Evolutionary conservation across 1,140 invertebrate genomes (phyloP), one percentile per base, ranked within the genome.

Genomic region (Heliconius congener): DNA sequence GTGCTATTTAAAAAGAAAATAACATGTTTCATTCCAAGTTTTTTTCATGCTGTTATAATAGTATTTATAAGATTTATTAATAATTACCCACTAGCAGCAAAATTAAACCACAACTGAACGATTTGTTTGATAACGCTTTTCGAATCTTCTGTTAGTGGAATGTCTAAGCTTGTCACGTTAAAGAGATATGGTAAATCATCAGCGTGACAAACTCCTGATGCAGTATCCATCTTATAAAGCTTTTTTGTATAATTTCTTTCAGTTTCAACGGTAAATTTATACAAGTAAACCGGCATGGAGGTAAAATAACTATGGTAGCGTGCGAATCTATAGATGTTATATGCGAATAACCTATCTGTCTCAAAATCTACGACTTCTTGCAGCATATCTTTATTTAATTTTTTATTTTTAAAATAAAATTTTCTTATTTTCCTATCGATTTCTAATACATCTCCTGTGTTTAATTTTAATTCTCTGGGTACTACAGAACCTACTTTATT

Each of bases 101-200:
- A 94, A 74, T 90, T 88, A 27, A 84, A 86, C 93, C 93, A 94
- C 11, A 94, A 75, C 11, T 81, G 78, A 23, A 92, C 89, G 39
- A 91, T 78, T 82, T 89, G 75, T 34, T 88, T 77, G 74, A 92
- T 88, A 71, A 89, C 83, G 3, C 37, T 37, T 74, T 72, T 86
- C 11, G 89, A 89, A 72, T 92, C 84, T 30, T 90, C 83, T n/a
- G 90, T 87, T 13, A 90, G 71, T 19, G 89, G 90, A 74, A 93
- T 85, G 71, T 90, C 80, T 57, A 91, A 50, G 46, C 87, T 87
- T 0, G 88, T 92, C 1, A 93, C 83, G 55, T 93, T 89, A 70
- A 93, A 94, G 0, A 91, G 77, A 78, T 94, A 94, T 0, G 83
- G 85, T 57, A 93, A 81, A 0, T 94, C 93, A 71, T 94, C 93